Conservation (phyloP, 35 echinoderm and acorn worm species). For the Strongylocentrotus purpuratus region DNA sequence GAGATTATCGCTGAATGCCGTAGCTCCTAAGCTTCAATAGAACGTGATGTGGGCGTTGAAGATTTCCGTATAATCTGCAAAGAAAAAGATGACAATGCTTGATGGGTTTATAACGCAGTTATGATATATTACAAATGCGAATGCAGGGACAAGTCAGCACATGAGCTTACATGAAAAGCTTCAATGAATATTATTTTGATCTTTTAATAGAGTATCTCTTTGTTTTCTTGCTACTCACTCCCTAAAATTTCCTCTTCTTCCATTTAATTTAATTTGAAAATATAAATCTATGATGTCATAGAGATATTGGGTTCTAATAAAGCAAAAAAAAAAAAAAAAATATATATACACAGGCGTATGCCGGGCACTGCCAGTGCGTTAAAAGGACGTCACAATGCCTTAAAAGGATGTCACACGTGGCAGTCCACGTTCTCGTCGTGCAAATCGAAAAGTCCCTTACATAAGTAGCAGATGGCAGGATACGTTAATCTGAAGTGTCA, state of each 20-base stretch:
- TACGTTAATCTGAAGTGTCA: too few relatives aligned
- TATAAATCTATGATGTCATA: too few relatives aligned
- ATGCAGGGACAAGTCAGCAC: background rate
- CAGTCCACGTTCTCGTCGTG: too few relatives aligned
- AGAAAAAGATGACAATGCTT: background rate
- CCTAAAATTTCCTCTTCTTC: background rate
- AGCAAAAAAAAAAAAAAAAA: too few relatives aligned
- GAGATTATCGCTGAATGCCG: background rate
- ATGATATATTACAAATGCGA: background rate
- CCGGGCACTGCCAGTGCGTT: too few relatives aligned
- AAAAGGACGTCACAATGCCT: too few relatives aligned
- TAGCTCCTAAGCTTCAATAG: background rate
- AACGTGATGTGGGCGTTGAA: background rate
- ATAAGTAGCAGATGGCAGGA: too few relatives aligned
- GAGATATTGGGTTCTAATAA: too few relatives aligned
- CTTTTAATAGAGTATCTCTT: background rate
- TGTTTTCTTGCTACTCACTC: background rate
- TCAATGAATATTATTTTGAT: background rate
- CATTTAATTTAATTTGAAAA: background rate
- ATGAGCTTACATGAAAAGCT: background rate
- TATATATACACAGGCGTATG: too few relatives aligned
- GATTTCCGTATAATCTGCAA: background rate
- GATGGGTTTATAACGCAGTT: background rate
- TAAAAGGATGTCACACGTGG: too few relatives aligned
- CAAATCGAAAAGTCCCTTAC: too few relatives aligned